These are phyloP conservation scores for Metellina segmentata DNA, from an alignment of 2,888 invertebrate species.

Conservation along the genomic window DNA sequence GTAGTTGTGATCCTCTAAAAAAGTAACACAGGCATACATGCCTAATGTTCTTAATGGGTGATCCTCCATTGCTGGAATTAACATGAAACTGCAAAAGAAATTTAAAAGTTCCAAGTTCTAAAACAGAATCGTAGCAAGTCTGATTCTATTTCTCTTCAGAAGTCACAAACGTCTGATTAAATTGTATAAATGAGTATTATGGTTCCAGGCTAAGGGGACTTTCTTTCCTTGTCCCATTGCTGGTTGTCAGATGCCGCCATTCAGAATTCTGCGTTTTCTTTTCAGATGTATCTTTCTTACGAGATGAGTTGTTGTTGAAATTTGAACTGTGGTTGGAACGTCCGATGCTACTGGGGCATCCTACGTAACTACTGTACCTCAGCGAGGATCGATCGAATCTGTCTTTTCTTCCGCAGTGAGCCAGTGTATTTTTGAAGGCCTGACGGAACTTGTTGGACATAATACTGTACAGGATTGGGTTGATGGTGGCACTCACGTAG, in stretches of 20 bases:
- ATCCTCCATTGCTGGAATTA: too few species aligned
- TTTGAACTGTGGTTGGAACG: slow-evolving; percentile 14
- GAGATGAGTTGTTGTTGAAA: slow-evolving; percentile 20
- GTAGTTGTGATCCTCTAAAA: too few species aligned
- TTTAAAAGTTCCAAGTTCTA: neutral
- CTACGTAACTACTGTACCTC: slow-evolving; percentile 43
- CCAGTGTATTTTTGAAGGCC: slow-evolving; percentile 81
- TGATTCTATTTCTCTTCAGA: neutral
- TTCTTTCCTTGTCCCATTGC: slow-evolving; percentile 7
- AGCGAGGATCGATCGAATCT: neutral
- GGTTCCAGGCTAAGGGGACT: slow-evolving; percentile 5
- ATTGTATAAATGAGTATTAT: neutral
- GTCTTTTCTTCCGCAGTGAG: slow-evolving; percentile 57
- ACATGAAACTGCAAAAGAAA: neutral
- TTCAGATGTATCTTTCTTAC: slow-evolving; percentile 40
- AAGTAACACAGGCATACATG: too few species aligned
- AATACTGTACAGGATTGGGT: slow-evolving; percentile 81
- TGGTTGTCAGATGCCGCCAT: slow-evolving; percentile 18
- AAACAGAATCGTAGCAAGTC: neutral
- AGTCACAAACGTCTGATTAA: neutral
- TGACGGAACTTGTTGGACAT: slow-evolving; percentile 81
- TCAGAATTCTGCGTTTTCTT: neutral
- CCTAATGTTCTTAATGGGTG: too few species aligned
- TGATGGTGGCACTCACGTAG: slow-evolving; percentile 94
- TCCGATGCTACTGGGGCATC: slow-evolving; percentile 2